Evolutionary conservation across 2,888 invertebrate genomes (phyloP), one percentile per base, ranked within the genome.

Genomic region (Lepidochitona cinerea): DNA sequence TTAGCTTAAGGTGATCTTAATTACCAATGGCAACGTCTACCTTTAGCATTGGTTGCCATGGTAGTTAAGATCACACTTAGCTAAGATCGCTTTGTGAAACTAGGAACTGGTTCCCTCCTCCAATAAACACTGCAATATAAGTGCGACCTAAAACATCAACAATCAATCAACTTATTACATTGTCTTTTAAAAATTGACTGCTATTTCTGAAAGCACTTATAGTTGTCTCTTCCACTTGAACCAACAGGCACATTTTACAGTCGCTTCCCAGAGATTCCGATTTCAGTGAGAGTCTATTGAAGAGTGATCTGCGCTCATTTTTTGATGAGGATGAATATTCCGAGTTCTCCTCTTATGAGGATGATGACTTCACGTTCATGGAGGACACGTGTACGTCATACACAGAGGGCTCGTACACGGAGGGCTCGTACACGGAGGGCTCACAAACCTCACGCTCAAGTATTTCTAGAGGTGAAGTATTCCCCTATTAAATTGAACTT

Each of bases 171-270:
- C 41, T 41, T 41, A 12, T 41, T 9, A 12, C 18, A 41, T 9
- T 12, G 9, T 41, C 41, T 9, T 41, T 41, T 9, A 41, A 41
- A 18, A 41, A 41, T 12, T 12, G 41, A 12, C 41, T 41, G 9
- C 41, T 41, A 12, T 41, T n/a, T n/a, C n/a, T n/a, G n/a, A n/a
- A n/a, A n/a, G n/a, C n/a, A n/a, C n/a, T n/a, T n/a, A n/a, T n/a
- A n/a, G n/a, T n/a, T n/a, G n/a, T n/a, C n/a, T n/a, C n/a, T n/a
- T n/a, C n/a, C n/a, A n/a, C n/a, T n/a, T n/a, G n/a, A n/a, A n/a
- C n/a, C n/a, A n/a, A 1, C 71, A 87, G 86, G 84, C 85, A 88
- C 75, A 79, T 88, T 36, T 81, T 84, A 71, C 84, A 87, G 59
- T 71, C 84, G 36, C 78, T 85, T 1, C 83, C 86, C 2, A 75